Evolutionary conservation across 1,140 invertebrate genomes (phyloP).

Genomic region (Oscheius sp.): DNA sequence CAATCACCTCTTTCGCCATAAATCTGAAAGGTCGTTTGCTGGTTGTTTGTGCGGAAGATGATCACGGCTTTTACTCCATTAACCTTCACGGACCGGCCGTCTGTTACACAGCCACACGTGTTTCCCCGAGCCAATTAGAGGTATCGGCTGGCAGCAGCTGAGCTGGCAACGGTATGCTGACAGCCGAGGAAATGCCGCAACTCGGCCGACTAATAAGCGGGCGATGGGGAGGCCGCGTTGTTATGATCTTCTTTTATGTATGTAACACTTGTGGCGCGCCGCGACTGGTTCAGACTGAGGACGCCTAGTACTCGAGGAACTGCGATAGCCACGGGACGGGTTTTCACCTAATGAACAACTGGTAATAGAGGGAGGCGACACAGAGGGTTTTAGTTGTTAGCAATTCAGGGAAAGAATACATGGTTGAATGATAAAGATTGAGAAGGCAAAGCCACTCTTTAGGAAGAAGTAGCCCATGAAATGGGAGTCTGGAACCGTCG

Average conservation of each 20-base stretch:
- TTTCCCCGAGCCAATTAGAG: too few species aligned
- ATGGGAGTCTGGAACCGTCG: slow-evolving; percentile 21
- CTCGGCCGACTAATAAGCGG: not conserved
- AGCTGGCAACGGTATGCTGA: too few species aligned
- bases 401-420: too few species aligned
- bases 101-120: not conserved
- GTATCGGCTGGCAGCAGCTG: too few species aligned
- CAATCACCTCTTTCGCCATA: too few species aligned
- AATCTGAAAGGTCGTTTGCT: too few species aligned
- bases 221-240: not conserved
- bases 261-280: slow-evolving; percentile 4
- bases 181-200: not conserved
- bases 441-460: slow-evolving; percentile 4
- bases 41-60: not conserved
- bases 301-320: not conserved
- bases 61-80: not conserved
- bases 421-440: not conserved
- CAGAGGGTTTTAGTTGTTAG: not conserved
- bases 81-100: not conserved
- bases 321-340: not conserved
- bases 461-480: slow-evolving; percentile 15
- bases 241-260: slow-evolving; percentile 8
- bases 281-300: not conserved
- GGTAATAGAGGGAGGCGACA: not conserved
- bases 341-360: not conserved